These are phyloP conservation scores for Drusus annulatus DNA, from an alignment of 1,140 invertebrate species.

Conservation along the genomic window DNA sequence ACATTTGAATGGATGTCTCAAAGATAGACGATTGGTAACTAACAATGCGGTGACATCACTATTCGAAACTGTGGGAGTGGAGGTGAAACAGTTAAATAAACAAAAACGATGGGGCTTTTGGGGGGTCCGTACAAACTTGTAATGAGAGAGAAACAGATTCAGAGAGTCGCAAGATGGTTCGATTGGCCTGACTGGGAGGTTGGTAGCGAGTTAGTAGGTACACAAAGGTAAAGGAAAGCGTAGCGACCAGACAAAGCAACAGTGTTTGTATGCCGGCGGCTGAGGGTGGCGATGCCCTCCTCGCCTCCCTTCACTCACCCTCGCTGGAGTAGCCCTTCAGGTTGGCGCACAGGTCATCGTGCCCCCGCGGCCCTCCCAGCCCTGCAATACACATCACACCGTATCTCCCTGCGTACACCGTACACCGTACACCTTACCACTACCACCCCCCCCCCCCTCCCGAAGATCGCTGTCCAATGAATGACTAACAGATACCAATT, in stretches of 20 bases:
- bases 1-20: background rate
- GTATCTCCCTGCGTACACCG: background rate
- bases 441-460: background rate
- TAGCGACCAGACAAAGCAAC: constrained; percentile 4
- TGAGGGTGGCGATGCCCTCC: constrained; percentile 2
- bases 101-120: background rate
- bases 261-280: background rate
- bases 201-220: constrained; percentile 1
- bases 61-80: background rate
- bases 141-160: background rate
- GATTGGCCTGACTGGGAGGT: constrained; percentile 1
- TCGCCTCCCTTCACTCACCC: constrained; percentile 62
- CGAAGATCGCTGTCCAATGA: background rate
- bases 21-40: background rate
- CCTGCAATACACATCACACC: constrained; percentile 48
- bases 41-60: background rate
- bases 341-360: constrained; percentile 50
- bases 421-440: background rate
- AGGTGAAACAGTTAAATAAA: background rate
- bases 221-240: constrained; percentile 15
- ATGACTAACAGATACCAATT: background rate
- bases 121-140: background rate
- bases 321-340: constrained; percentile 60
- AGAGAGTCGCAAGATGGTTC: background rate
- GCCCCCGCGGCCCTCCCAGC: constrained; percentile 15